A percentile compares a stretch with the other conserved stretches of the same genome.
Evolutionary conservation across 2,113 vertebrate genomes (phyloP).

Genomic region (Amblyornis subalaris): DNA sequence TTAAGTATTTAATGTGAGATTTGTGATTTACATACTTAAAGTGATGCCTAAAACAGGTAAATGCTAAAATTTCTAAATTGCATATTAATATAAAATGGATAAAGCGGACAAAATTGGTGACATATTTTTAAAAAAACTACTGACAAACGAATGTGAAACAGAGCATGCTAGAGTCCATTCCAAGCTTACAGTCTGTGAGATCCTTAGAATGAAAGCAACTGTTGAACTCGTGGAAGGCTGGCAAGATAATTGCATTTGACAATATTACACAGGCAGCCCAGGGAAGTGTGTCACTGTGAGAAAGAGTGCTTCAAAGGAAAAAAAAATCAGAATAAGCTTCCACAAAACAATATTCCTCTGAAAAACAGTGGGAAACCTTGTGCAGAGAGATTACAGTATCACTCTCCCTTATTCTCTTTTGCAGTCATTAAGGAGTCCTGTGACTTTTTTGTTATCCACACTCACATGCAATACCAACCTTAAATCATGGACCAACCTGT

Average conservation of each 20-base stretch:
- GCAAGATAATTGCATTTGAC: not conserved
- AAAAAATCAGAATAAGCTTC: not conserved
- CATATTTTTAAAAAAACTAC: not conserved
- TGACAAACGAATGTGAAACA: not conserved
- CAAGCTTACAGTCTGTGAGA: not conserved
- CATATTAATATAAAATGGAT: not conserved
- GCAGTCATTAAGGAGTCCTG: not conserved
- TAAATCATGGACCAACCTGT: not conserved
- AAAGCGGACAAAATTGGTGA: not conserved
- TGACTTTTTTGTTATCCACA: not conserved
- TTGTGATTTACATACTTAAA: not conserved
- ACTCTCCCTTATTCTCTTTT: not conserved
- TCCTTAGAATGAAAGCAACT: not conserved
- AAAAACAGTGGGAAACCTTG: not conserved
- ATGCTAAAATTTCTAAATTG: not conserved
- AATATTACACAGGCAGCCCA: not conserved
- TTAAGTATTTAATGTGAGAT: not conserved
- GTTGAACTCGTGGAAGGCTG: not conserved
- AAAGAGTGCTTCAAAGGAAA: not conserved
- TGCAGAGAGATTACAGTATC: conserved; percentile 27
- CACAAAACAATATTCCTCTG: not conserved
- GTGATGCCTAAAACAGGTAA: not conserved
- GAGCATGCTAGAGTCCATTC: not conserved
- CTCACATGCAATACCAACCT: not conserved
- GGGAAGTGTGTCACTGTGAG: not conserved